phyloP scores from a whole-genome alignment of 2,888 invertebrate species.

The Plagiodera versicolora region DNA sequence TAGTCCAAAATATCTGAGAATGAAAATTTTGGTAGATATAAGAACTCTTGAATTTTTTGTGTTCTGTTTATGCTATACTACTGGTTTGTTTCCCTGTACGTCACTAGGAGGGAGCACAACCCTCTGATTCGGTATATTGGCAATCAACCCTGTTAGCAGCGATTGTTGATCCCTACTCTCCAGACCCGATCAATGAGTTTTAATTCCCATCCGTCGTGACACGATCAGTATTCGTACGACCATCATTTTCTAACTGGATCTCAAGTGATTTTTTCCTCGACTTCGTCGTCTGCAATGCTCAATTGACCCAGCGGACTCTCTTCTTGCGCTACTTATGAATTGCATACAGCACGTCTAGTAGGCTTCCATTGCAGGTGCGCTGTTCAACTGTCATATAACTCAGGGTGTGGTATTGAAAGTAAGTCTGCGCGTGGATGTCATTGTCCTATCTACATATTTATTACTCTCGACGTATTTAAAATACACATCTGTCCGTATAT shows the following conservation, averaged over 20 bases:
- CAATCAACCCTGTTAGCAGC: too few species aligned
- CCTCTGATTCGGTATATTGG: too few species aligned
- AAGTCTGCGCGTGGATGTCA: conserved; percentile 43
- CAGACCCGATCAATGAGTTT: neutral
- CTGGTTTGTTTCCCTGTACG: too few species aligned
- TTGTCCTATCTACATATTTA: conserved; percentile 46
- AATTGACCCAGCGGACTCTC: conserved; percentile 1
- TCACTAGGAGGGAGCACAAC: too few species aligned
- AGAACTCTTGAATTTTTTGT: too few species aligned
- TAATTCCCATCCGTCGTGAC: neutral
- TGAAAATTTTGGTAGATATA: too few species aligned
- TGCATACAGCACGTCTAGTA: conserved; percentile 33
- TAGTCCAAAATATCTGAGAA: too few species aligned
- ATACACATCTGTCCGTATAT: conserved; percentile 30
- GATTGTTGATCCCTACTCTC: too few species aligned
- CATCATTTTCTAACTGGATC: neutral
- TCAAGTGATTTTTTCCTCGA: neutral
- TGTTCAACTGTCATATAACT: conserved; percentile 44
- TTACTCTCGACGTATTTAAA: conserved; percentile 36
- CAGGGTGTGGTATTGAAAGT: conserved; percentile 46
- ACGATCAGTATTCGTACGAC: neutral
- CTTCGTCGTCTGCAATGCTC: neutral
- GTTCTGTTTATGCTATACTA: too few species aligned
- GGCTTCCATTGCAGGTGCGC: conserved; percentile 43
- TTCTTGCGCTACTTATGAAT: conserved; percentile 24